A percentile compares a stretch with the other conserved stretches of the same genome.
Evolutionary conservation across 23 tunicate species (phyloP).

Genomic region (Halocynthia roretzi): DNA sequence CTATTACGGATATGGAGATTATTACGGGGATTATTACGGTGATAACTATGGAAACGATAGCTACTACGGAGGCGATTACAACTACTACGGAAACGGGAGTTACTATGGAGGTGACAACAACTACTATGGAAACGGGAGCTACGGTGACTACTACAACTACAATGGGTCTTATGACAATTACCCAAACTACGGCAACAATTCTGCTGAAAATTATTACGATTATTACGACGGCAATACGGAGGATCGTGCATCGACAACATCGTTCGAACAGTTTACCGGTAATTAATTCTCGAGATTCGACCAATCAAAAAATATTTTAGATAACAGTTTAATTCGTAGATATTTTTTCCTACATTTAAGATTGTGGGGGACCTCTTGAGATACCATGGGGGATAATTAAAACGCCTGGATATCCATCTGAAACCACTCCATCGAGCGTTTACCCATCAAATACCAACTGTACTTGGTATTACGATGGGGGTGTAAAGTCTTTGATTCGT

Average conservation of each 20-base stretch:
- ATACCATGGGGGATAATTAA: constrained; percentile 20
- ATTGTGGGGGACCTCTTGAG: constrained; percentile 66
- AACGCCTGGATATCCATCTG: constrained; percentile 66
- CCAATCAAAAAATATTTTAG: neutral
- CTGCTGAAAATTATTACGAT: no score
- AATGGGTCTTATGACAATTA: neutral
- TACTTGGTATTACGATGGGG: constrained; percentile 52
- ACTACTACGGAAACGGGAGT: constrained; percentile 2
- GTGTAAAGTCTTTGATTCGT: constrained; percentile 40
- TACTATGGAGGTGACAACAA: neutral
- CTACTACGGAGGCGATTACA: neutral
- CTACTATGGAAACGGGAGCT: neutral
- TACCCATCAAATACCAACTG: constrained; percentile 59
- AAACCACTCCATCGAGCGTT: constrained; percentile 10
- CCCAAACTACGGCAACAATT: no score
- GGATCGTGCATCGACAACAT: neutral
- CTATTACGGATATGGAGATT: no score
- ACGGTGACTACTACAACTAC: neutral
- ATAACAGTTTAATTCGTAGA: no score
- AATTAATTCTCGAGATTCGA: neutral
- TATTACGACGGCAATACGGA: no score
- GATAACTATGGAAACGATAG: neutral
- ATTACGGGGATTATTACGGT: neutral
- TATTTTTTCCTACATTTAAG: neutral
- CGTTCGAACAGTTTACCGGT: neutral